Evolutionary conservation across 2,888 invertebrate genomes (phyloP), one percentile per base, ranked within the genome.

Genomic region (Acrobasis consociella): DNA sequence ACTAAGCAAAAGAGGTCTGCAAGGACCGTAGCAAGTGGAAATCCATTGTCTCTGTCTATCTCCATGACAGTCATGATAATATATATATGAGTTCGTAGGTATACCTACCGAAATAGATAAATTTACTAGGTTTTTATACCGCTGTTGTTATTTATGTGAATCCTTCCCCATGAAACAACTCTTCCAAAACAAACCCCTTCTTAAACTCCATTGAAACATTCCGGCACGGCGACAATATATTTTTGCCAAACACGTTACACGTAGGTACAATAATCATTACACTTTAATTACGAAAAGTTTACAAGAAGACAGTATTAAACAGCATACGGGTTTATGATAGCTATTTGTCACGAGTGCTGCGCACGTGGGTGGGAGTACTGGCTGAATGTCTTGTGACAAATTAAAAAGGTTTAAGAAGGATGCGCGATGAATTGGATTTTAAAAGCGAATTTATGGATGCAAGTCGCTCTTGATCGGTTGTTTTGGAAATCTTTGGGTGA

Each of bases 281-380:
- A 71, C 70, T 79, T 82, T 83, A 85, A 86, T 83, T 83, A 77
- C 69, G 72, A 77, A 80, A 81, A 83, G 78, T 82, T 72, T 38
- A 53, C 46, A 55, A 61, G 58, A 58, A 58, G 49, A 71, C 69
- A 70, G 74, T 77, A 72, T 69, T 70, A 81, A 80, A 82, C 80
- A 79, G 75, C 74, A 80, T 79, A 77, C 78, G 80, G 85, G 80
- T 91, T 91, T 91, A 91, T 86, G 90, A 89, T 80, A 80, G 71
- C 82, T 78, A 90, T 91, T 90, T 84, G 91, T 92, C 86, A 89
- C 91, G 89, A 90, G 86, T 82, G 84, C 89, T 89, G 87, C 91
- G 77, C 87, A 85, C 82, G 81, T 79, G 78, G 76, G 76, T 78
- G n/a, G 46, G 80, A 82, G 79, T 67, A 72, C 62, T 82, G 85